A percentile compares a stretch with the other conserved stretches of the same genome.
Conservation (phyloP, 2,888 invertebrate species). For the Aphrophora alni region DNA sequence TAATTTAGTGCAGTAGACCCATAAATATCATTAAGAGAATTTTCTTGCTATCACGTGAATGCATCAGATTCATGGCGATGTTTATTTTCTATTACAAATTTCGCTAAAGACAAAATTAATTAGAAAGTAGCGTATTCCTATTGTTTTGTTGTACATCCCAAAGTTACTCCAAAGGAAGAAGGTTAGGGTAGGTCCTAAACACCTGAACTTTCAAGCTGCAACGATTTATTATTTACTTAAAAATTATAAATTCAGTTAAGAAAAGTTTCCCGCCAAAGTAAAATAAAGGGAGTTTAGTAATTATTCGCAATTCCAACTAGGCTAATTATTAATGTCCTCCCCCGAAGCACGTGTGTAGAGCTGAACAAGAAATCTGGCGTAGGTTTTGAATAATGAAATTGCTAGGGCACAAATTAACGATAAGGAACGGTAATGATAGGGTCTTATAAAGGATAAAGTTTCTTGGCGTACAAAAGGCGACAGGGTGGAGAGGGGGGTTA, state of each 20-base stretch:
- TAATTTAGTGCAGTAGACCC: no score
- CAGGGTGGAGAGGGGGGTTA: conserved; percentile 33
- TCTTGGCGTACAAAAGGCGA: conserved; percentile 39
- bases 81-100: no score
- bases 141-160: no score
- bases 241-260: neutral
- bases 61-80: no score
- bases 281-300: neutral
- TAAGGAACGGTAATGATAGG: conserved; percentile 50
- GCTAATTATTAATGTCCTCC: neutral
- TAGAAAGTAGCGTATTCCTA: no score
- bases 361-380: conserved; percentile 40
- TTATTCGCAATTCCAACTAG: neutral
- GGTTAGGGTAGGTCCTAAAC: neutral
- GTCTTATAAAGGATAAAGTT: conserved; percentile 43
- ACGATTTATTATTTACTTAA: neutral
- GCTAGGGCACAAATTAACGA: conserved; percentile 48
- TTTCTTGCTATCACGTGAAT: no score
- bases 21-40: no score
- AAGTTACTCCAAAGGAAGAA: neutral
- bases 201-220: neutral
- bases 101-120: no score
- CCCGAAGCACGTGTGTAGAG: conserved; percentile 33
- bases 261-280: neutral
- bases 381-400: conserved; percentile 41